Base-by-base conservation (phyloP, 2,113 vertebrate genomes). In the Xerus inauris region DNA sequence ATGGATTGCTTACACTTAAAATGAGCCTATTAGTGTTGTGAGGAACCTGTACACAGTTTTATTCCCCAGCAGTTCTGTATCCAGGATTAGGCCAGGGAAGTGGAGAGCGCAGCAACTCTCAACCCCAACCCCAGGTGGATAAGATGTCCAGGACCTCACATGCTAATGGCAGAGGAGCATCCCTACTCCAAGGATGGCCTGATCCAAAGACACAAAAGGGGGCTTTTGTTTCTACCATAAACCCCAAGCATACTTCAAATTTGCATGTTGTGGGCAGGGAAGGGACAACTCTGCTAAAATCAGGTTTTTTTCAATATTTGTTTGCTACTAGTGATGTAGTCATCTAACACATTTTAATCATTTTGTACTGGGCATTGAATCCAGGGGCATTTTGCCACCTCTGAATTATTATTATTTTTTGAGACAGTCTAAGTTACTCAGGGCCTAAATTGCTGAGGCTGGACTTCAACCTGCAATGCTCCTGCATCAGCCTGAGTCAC, bases 61-160 rank as follows among this genome's bases (percentile, higher is more conserved):
- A 24, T 67, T 89, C 35, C 75, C 47, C 54, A 42, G 72, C 8
- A 42, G 30, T 35, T 57, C 47, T 57, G 28, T 24, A 20, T 26
- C 45, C 14, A 22, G 6, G 14, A 62, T 35, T 20, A 24, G 69
- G 30, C 14, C 40, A 57, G 24, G 45, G 19, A 1, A 28, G 32
- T 16, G 2, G 5, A 19, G 32, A 24, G 7, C 45, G 19, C 19
- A 1, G 17, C 2, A 17, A 14, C 3, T 13, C 59, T 35, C 30
- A 4, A 6, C 47, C 12, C 38, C 12, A 0, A 5, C 45, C 0
- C 5, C 22, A 42, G 64, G 54, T 10, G 13, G 35, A 16, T 38
- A 7, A 8, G 38, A 32, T 14, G 1, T 32, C 40, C 28, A 17
- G 59, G 67, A 51, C 13, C 62, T 26, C 32, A 42, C 24, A 19